Conservation (phyloP, 2,888 invertebrate genomes). For the Corythucha ciliata region DNA sequence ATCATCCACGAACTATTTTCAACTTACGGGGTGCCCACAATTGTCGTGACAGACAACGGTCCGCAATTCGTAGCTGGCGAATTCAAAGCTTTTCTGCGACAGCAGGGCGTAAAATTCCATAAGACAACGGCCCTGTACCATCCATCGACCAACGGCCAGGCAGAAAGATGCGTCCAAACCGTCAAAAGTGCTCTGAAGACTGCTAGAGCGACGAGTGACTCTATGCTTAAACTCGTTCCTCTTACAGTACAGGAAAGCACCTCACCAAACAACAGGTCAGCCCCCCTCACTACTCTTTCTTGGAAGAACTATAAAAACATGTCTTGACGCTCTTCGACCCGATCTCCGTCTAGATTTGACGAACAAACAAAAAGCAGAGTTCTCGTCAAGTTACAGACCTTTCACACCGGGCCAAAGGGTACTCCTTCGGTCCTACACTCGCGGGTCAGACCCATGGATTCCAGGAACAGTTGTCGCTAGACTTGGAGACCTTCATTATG, state of each 20-base stretch:
- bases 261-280: slow-evolving; percentile 15
- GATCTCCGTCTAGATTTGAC: no score
- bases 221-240: slow-evolving; percentile 16
- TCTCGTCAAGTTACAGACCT: no score
- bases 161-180: slow-evolving; percentile 20
- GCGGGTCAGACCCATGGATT: no score
- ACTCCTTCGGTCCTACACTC: no score
- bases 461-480: no score
- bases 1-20: slow-evolving; percentile 26
- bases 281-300: slow-evolving; percentile 13
- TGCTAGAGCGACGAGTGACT: slow-evolving; percentile 10
- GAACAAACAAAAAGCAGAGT: no score
- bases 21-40: slow-evolving; percentile 27
- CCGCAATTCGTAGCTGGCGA: slow-evolving; percentile 28
- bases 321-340: no score
- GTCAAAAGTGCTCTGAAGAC: slow-evolving; percentile 8
- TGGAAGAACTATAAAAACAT: no score
- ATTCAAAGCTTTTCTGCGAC: slow-evolving; percentile 26
- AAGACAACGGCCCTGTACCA: slow-evolving; percentile 25
- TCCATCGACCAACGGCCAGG: slow-evolving; percentile 14
- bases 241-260: slow-evolving; percentile 8
- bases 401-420: no score
- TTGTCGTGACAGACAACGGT: slow-evolving; percentile 31
- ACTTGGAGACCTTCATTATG: no score
- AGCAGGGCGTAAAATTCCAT: slow-evolving; percentile 30